Conservation (phyloP, 2,888 invertebrate species). For the Arge pagana region DNA sequence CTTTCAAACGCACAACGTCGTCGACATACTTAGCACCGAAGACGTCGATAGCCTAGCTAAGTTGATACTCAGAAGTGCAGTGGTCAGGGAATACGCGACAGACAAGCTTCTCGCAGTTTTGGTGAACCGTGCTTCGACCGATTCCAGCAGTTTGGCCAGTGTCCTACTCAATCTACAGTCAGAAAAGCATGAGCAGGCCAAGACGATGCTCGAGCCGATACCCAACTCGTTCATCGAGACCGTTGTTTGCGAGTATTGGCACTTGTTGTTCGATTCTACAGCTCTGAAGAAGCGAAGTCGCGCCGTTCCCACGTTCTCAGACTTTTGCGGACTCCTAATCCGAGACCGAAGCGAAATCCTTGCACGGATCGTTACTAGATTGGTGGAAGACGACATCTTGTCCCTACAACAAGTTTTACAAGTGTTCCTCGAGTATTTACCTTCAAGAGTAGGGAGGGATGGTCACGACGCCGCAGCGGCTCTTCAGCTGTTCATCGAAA, state of each 20-base stretch:
- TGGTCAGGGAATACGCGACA: conserved; percentile 63
- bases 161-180: conserved; percentile 62
- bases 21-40: conserved; percentile 46
- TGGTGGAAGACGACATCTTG: conserved; percentile 58
- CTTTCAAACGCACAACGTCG: conserved; percentile 54
- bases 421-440: conserved; percentile 69
- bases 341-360: conserved; percentile 59
- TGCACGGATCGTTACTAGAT: conserved; percentile 58
- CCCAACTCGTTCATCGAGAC: conserved; percentile 53
- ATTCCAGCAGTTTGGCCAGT: conserved; percentile 56
- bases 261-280: conserved; percentile 61
- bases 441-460: conserved; percentile 66
- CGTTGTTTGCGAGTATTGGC: conserved; percentile 59
- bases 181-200: conserved; percentile 59
- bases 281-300: conserved; percentile 51
- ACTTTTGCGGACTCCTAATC: conserved; percentile 62
- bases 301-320: conserved; percentile 60
- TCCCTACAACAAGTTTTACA: conserved; percentile 59
- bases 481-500: conserved; percentile 52
- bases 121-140: conserved; percentile 45
- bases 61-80: conserved; percentile 61
- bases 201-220: conserved; percentile 57
- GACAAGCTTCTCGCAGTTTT: conserved; percentile 62
- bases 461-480: conserved; percentile 54
- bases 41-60: conserved; percentile 57